Conservation (phyloP, 2,797 vertebrate genomes). For the Gymnoscopelus braueri region DNA sequence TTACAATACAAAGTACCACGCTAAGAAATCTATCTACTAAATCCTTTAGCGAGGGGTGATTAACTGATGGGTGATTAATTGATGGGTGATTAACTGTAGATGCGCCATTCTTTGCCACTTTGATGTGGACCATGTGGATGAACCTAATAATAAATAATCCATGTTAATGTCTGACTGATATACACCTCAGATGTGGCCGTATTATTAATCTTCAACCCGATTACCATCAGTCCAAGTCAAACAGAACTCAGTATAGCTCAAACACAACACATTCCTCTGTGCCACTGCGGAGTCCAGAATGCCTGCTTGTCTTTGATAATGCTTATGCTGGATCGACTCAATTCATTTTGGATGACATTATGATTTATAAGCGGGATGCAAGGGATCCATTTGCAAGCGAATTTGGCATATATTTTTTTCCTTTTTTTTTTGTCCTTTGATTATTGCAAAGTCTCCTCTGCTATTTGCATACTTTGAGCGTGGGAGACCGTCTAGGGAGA, state of each 20-base stretch:
- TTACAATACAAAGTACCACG: too few species aligned
- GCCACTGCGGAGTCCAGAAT: conserved; percentile 12
- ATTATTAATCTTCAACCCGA: conserved; percentile 17
- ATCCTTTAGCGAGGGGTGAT: too few species aligned
- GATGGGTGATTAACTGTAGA: too few species aligned
- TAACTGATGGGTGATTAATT: too few species aligned
- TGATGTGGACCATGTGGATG: neutral
- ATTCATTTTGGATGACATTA: conserved; percentile 54
- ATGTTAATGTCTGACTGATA: neutral
- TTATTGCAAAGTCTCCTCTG: conserved; percentile 64
- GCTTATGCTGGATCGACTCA: conserved; percentile 24
- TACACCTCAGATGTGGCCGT: neutral
- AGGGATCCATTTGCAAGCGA: conserved; percentile 63
- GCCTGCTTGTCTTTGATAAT: conserved; percentile 26
- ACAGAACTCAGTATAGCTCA: neutral
- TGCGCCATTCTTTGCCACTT: neutral
- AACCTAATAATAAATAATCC: neutral
- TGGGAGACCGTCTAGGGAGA: conserved; percentile 76
- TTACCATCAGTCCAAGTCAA: conserved; percentile 7
- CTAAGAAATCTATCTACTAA: too few species aligned
- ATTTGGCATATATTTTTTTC: conserved; percentile 49
- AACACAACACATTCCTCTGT: conserved; percentile 11
- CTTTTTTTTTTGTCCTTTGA: conserved; percentile 72
- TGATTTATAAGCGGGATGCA: conserved; percentile 45
- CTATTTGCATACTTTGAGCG: conserved; percentile 79